Base-by-base conservation (phyloP, 2,888 invertebrate genomes). In the Caenorhabditis zanzibari region DNA sequence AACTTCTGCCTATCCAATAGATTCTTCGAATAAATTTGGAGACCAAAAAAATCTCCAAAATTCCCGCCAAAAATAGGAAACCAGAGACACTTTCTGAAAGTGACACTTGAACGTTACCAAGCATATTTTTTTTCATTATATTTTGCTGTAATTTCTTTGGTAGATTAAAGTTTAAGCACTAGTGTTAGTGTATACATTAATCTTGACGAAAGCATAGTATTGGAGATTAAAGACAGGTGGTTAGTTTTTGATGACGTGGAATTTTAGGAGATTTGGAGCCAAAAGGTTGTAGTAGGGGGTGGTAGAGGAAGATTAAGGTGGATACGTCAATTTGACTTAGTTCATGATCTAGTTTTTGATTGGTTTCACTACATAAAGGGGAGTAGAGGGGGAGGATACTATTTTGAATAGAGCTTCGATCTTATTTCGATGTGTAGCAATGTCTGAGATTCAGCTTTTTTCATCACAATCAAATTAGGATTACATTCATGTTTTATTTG, bases 161-260 rank as follows among this genome's bases (percentile, higher is more conserved):
- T 24, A 63, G 63, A 63, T 63, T 63, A 63, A 47, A 63, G 63
- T 63, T 63, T 24, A 63, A 44, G 41, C 22, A 61, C 22, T 14
- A 16, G 38, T 19, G 22, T 24, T 6, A 38, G 32, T 32, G 32
- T 32, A 6, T 38, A 38, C 12, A 38, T 38, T 38, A 6, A n/a
- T 38, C 5, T 38, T 63, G 63, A 63, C 63, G 63, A 38, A 38
- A 12, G 38, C 38, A 38, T 38, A 12, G 38, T 38, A 32, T 28
- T 14, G 41, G 44, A 63, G 63, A 63, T 63, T 63, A 63, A 26
- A 24, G 47, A 64, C 66, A 52, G 66, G 32, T 66, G 52, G 16
- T 44, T 66, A 49, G n/a, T 64, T 63, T 63, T 24, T 63, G 63
- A 24, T 63, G 63, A 63, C 63, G 63, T 63, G 63, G 63, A 26